Evolutionary conservation across 2,888 invertebrate species (phyloP), one percentile per base, ranked within the genome.

Genomic region (Leptinotarsa peninsularis): DNA sequence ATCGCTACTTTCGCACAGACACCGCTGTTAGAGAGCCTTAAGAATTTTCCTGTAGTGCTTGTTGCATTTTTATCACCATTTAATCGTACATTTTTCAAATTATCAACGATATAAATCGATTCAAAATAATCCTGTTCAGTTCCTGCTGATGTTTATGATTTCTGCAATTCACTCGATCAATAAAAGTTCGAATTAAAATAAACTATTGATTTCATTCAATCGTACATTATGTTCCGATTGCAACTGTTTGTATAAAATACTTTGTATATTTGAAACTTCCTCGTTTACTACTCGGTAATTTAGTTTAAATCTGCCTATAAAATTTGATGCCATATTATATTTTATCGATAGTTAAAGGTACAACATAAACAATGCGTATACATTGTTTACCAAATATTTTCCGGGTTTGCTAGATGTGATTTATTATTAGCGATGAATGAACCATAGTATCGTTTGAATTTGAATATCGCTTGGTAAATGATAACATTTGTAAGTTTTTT

Each of bases 241-340:
- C 71, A 43, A 27, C 74, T 79, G 77, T 78, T 79, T 79, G 70
- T 76, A 73, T 76, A 76, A 77, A 73, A 70, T 75, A 79, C 77
- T 76, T 79, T 79, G 77, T 79, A 74, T 79, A 79, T 79, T 79
- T 79, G 71, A 77, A 79, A 76, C 67, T 74, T 67, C 74, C 66
- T 66, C 74, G 74, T 76, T 78, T 75, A 79, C 78, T 76, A 73
- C 74, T 63, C 72, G 63, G 72, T 78, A 78, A 78, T 80, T 77
- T 78, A 77, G 74, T 78, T 78, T 78, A 80, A 80, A 78, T 77
- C 74, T 70, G 70, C 70, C 79, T 76, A 78, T 82, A 81, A 82
- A 83, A 75, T 81, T 82, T 81, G 82, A 83, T 81, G 82, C 78
- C 79, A 82, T 77, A 79, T 79, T 76, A 79, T 80, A 79, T 81